These are phyloP conservation scores for Virgularia gustaviana DNA, from an alignment of 92 coral and sea anemone genomes.

Conservation along the genomic window DNA sequence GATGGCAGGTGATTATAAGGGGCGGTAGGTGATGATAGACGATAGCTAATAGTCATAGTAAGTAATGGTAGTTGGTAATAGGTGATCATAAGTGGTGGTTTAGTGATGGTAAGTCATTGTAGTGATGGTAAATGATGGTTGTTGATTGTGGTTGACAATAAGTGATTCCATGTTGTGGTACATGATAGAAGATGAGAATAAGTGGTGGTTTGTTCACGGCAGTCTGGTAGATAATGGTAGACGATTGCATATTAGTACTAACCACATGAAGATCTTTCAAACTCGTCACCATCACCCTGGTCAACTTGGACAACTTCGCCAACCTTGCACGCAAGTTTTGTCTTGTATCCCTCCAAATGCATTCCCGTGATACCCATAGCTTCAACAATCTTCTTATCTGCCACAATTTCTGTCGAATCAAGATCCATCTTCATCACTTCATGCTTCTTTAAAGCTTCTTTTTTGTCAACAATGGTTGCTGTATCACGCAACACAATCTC, in stretches of 20 bases:
- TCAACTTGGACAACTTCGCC: conserved; percentile 59
- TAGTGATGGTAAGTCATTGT: no score
- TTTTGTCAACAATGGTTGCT: conserved; percentile 52
- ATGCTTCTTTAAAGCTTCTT: conserved; percentile 53
- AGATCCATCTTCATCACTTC: conserved; percentile 65
- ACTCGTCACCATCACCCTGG: conserved; percentile 63
- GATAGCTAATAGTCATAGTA: no score
- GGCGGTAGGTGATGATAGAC: no score
- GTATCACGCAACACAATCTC: conserved; percentile 75
- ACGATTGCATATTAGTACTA: conserved; percentile 43
- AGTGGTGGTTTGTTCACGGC: no score
- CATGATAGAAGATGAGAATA: no score
- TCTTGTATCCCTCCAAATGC: conserved; percentile 53
- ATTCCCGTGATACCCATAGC: conserved; percentile 25
- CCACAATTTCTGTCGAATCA: conserved; percentile 13
- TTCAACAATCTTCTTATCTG: background rate
- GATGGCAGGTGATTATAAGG: no score
- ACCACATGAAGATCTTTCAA: conserved; percentile 81
- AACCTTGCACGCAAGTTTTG: conserved; percentile 63
- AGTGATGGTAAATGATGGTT: no score
- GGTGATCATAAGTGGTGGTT: no score
- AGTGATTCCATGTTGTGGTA: no score
- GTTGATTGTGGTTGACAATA: no score
- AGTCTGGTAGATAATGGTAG: no score
- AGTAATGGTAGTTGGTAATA: no score